Base-by-base conservation (phyloP, 2,113 vertebrate genomes). In the Pardalotus punctatus region DNA sequence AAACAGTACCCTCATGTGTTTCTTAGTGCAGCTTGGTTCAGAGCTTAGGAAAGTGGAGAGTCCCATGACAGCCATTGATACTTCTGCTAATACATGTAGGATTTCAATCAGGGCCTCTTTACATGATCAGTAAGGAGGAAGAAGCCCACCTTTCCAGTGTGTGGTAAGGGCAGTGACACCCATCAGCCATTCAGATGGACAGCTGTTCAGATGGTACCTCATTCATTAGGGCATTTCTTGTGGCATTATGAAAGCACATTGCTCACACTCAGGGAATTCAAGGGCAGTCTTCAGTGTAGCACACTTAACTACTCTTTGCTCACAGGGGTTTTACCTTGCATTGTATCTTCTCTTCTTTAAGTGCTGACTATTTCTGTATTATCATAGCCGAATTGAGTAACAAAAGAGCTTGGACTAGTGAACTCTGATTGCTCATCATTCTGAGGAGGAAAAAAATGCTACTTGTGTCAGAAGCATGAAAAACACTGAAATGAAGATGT, bases 211-310 rank as follows among this genome's bases (percentile, higher is more conserved):
- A 31, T 54, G 31, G 11, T 31, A 33, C 38, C 54, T 87, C 64
- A 14, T 81, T 73, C 69, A 73, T 20, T 5, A 65, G 28, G 21
- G 6, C 10, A 10, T 83, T 83, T 86, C 12, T 33, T 73, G 31
- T 33, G 38, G 5, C 18, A 4, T n/a, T 65, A 42, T 38, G 40
- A 29, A 72, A 67, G 57, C 25, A 38, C 17, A 36, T 13, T 45
- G 35, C 35, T 76, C 23, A 33, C n/a, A 15, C 25, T 65, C 66
- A 27, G 43, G 9, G 36, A 58, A 28, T 83, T 88, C 64, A 87
- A 81, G 51, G 31, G 40, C 0, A 0, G 10, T 81, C 38, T 70
- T 74, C 33, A 40, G 15, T 18, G 13, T 14, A 43, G 23, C 24
- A 69, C 18, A 42, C 6, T 64, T 76, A 66, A 51, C 54, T 70